Evolutionary conservation across 2,797 vertebrate species (phyloP).

Genomic region (Channallabes apus): DNA sequence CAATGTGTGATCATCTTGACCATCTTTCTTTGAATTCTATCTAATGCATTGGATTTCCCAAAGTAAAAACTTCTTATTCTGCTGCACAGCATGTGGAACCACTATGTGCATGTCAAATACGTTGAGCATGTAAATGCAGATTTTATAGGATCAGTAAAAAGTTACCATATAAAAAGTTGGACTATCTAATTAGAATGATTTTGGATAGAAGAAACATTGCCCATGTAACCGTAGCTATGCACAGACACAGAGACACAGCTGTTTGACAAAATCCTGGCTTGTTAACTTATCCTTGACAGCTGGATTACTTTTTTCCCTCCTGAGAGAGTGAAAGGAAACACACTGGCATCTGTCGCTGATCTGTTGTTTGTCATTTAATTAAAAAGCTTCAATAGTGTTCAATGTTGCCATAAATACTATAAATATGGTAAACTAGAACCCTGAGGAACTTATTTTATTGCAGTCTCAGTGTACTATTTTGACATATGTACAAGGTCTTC

Average conservation of each 20-base stretch:
- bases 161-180: no score
- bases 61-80: no score
- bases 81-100: no score
- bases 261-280: conserved; percentile 36
- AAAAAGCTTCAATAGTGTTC: not conserved
- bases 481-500: not conserved
- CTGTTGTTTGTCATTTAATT: conserved; percentile 1
- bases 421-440: not conserved
- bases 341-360: conserved; percentile 14
- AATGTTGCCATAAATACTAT: not conserved
- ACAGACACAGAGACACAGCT: conserved; percentile 23
- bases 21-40: no score
- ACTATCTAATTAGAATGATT: no score
- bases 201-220: no score
- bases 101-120: no score
- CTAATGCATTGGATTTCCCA: no score
- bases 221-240: not conserved
- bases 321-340: conserved; percentile 13
- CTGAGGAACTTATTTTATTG: not conserved
- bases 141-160: no score
- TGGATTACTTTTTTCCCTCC: conserved; percentile 27
- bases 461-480: not conserved
- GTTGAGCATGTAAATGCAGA: no score
- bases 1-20: no score
- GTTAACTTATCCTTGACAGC: conserved; percentile 39